Percentiles rank a stretch among this genome's conserved stretches.
These are phyloP conservation scores for Frieseomelitta varia DNA, from an alignment of 1,140 invertebrate species.

Conservation along the genomic window DNA sequence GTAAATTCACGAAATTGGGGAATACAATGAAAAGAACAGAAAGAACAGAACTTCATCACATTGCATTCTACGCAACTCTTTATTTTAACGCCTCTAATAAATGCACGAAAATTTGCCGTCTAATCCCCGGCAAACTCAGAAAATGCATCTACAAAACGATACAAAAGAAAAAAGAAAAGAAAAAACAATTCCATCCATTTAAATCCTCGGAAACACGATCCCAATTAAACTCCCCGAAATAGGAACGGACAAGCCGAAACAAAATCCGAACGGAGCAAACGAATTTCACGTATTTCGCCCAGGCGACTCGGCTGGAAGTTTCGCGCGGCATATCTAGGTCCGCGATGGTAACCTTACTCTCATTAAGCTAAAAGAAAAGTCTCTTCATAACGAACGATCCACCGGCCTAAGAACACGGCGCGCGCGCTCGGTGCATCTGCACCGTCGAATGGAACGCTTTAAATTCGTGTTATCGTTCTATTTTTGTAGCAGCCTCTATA, in stretches of 20 bases:
- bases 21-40: too few species aligned
- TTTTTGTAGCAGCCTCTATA: slow-evolving; percentile 11
- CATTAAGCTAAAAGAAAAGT: not conserved
- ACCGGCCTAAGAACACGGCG: not conserved
- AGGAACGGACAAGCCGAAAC: not conserved
- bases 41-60: too few species aligned
- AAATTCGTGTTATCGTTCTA: slow-evolving; percentile 39
- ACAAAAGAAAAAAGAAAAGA: too few species aligned
- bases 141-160: not conserved
- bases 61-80: too few species aligned
- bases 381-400: not conserved
- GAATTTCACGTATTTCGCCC: not conserved
- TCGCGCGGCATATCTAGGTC: not conserved
- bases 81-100: too few species aligned
- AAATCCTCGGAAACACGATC: not conserved
- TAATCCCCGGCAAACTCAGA: not conserved
- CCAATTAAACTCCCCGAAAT: not conserved
- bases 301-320: too few species aligned
- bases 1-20: too few species aligned
- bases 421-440: not conserved
- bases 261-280: not conserved
- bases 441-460: slow-evolving; percentile 9
- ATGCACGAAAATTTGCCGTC: too few species aligned
- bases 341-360: not conserved
- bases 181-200: not conserved